Evolutionary conservation across 1,140 invertebrate genomes (phyloP).

Genomic region (Penaeus japonicus): DNA sequence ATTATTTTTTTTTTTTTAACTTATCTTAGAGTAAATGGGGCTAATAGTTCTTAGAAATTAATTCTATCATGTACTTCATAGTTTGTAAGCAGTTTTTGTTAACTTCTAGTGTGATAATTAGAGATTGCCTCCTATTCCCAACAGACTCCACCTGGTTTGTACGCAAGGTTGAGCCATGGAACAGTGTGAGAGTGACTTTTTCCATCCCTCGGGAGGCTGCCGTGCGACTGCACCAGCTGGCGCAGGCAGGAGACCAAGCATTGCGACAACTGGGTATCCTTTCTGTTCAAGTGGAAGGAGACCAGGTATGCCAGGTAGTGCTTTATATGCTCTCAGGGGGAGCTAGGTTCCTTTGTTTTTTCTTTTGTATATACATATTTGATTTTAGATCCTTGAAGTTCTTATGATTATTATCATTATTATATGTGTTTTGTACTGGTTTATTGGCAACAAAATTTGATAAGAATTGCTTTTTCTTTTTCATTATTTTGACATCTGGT

Average conservation of each 20-base stretch:
- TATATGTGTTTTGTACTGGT: neutral
- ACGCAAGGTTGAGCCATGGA: conserved; percentile 96
- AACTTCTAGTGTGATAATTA: too few relatives aligned
- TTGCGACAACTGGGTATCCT: conserved; percentile 91
- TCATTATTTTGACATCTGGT: neutral
- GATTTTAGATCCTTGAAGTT: too few relatives aligned
- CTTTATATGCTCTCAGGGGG: neutral
- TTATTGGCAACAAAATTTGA: too few relatives aligned
- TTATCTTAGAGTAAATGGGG: too few relatives aligned
- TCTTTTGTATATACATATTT: too few relatives aligned
- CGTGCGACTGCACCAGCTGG: conserved; percentile 84
- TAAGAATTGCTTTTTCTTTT: neutral
- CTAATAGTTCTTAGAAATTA: too few relatives aligned
- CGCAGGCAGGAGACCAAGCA: conserved; percentile 85
- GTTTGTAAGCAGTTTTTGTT: too few relatives aligned
- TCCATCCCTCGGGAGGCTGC: conserved; percentile 95
- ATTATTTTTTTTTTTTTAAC: too few relatives aligned
- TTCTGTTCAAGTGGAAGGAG: conserved; percentile 94
- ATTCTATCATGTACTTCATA: too few relatives aligned
- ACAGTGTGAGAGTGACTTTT: conserved; percentile 95
- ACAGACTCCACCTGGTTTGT: conserved; percentile 69
- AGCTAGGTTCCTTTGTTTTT: too few relatives aligned
- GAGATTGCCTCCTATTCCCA: conserved; percentile 19
- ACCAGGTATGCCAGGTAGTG: conserved; percentile 73
- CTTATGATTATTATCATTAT: too few relatives aligned